Conservation (phyloP, 2,797 vertebrate species). For the Hippocampus kuda region DNA sequence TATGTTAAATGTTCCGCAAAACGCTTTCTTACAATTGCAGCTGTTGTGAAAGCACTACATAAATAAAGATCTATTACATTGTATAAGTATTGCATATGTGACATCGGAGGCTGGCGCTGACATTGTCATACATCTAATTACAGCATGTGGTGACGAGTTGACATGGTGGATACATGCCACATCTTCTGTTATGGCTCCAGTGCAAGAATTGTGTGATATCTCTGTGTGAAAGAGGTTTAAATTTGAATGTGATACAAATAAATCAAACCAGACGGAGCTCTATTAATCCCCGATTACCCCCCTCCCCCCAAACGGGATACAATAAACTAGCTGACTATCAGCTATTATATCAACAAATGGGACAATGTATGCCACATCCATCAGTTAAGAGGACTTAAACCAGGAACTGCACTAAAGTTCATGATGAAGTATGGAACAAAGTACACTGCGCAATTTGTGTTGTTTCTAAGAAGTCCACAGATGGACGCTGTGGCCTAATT, state of each 20-base stretch:
- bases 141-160: not conserved
- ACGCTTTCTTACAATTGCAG: too few relatives aligned
- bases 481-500: slow-evolving; percentile 46
- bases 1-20: too few relatives aligned
- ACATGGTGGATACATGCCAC: not conserved
- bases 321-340: not conserved
- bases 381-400: not conserved
- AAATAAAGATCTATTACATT: too few relatives aligned
- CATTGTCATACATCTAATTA: not conserved
- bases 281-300: not conserved
- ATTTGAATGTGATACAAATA: slow-evolving; percentile 8
- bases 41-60: too few relatives aligned
- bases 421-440: slow-evolving; percentile 1
- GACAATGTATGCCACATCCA: not conserved
- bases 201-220: not conserved
- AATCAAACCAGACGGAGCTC: slow-evolving; percentile 1
- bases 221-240: not conserved
- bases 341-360: not conserved
- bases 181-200: not conserved
- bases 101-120: not conserved
- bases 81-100: not conserved
- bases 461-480: slow-evolving; percentile 39
- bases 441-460: slow-evolving; percentile 20
- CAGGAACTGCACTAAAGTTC: slow-evolving; percentile 2
- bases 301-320: not conserved